Evolutionary conservation across 2,888 invertebrate species (phyloP).

Genomic region (Plagodis dolabraria): DNA sequence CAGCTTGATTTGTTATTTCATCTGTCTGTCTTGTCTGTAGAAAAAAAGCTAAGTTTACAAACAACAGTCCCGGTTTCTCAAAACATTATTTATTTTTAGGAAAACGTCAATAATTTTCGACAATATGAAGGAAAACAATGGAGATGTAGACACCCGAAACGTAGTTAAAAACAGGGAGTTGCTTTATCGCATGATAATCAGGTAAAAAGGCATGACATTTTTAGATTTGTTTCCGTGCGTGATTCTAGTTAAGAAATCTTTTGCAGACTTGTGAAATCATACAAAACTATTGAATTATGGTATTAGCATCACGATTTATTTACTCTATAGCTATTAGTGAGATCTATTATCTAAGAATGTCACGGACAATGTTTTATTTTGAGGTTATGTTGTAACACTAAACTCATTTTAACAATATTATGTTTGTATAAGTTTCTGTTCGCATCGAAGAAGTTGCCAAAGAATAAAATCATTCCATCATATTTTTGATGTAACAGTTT

Average conservation of each 20-base stretch:
- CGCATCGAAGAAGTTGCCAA: too few species aligned
- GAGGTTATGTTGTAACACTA: constrained; percentile 30
- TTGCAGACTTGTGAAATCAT: too few species aligned
- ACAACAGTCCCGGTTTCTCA: constrained; percentile 9
- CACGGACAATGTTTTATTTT: background rate
- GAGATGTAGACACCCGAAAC: constrained; percentile 88
- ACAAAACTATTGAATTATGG: too few species aligned
- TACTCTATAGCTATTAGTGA: too few species aligned
- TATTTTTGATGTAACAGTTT: too few species aligned
- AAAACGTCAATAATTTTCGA: background rate
- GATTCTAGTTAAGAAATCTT: too few species aligned
- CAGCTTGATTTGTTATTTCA: background rate
- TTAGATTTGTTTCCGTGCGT: constrained; percentile 1
- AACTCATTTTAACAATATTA: background rate
- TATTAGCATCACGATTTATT: too few species aligned
- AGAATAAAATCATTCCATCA: too few species aligned
- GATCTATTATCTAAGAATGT: too few species aligned
- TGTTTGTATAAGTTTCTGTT: too few species aligned
- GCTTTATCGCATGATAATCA: constrained; percentile 96
- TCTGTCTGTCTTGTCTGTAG: background rate
- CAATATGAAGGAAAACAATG: constrained; percentile 71
- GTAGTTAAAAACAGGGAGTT: constrained; percentile 95
- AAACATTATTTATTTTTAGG: constrained; percentile 1
- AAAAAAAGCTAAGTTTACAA: constrained; percentile 11
- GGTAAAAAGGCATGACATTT: constrained; percentile 72